Conservation (phyloP, 2,888 invertebrate species). For the Hydroisotoma schaefferi region DNA sequence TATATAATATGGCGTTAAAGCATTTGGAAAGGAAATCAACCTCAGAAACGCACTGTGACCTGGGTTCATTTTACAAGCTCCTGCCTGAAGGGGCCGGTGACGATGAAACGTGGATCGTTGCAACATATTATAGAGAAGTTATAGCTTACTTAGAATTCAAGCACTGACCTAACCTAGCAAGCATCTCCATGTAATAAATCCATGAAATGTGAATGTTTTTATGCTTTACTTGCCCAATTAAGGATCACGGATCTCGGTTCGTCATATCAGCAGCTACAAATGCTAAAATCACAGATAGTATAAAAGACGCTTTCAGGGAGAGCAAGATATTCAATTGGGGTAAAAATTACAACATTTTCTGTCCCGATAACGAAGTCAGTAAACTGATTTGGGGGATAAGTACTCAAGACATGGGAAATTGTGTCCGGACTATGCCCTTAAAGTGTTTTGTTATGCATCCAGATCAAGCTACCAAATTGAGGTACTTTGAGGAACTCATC, state of each 20-base stretch:
- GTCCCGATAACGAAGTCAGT: constrained; percentile 7
- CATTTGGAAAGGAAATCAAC: constrained; percentile 9
- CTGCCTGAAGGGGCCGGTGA: background rate
- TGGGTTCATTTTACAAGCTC: constrained; percentile 18
- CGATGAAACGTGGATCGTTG: constrained; percentile 11
- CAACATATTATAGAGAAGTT: constrained; percentile 16
- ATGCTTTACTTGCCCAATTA: background rate
- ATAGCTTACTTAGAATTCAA: background rate
- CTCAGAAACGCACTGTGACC: constrained; percentile 3
- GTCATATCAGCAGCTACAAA: constrained; percentile 15
- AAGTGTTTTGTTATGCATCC: constrained; percentile 6
- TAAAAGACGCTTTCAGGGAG: constrained; percentile 17
- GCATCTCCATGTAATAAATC: background rate
- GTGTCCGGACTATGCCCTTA: constrained; percentile 7
- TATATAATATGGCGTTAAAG: constrained; percentile 18
- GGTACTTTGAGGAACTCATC: too few relatives aligned
- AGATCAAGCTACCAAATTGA: constrained; percentile 6
- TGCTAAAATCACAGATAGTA: constrained; percentile 3
- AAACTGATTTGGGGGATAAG: constrained; percentile 22
- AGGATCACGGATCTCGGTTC: constrained; percentile 22
- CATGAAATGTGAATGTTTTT: background rate
- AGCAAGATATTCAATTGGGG: constrained; percentile 20
- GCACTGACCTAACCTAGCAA: background rate
- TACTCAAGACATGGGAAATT: constrained; percentile 12
- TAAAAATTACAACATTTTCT: constrained; percentile 6